Conservation (phyloP, 1,140 invertebrate genomes). For the Neuroterus valhalla region DNA sequence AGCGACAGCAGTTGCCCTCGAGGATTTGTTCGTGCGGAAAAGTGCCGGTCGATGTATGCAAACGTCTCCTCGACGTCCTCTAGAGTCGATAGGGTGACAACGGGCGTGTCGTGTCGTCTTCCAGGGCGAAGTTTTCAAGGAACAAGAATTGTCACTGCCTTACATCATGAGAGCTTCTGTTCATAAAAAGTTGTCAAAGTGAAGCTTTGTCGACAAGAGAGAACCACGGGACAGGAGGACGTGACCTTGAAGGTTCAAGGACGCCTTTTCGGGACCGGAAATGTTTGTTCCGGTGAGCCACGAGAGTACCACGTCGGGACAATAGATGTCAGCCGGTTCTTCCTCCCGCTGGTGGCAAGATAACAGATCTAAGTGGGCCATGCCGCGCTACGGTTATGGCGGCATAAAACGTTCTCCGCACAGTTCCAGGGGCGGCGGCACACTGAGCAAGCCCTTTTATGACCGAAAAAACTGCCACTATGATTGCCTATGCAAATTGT, state of each 20-base stretch:
- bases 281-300: constrained; percentile 9
- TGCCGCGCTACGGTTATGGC: constrained; percentile 73
- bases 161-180: not conserved
- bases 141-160: constrained; percentile 64
- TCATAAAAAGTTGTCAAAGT: not conserved
- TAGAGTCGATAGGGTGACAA: constrained; percentile 73
- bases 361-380: constrained; percentile 76
- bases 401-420: constrained; percentile 70
- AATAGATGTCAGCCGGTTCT: constrained; percentile 68
- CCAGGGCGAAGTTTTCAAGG: constrained; percentile 37
- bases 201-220: not conserved
- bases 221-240: constrained; percentile 1
- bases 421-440: constrained; percentile 47
- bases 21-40: constrained; percentile 74
- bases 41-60: constrained; percentile 74
- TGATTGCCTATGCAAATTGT: constrained; percentile 76
- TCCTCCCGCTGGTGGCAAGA: constrained; percentile 60
- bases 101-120: constrained; percentile 64
- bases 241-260: constrained; percentile 43
- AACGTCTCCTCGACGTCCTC: constrained; percentile 68
- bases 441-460: constrained; percentile 63
- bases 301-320: constrained; percentile 53
- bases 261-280: constrained; percentile 39
- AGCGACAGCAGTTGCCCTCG: constrained; percentile 30
- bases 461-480: constrained; percentile 73